Base-by-base conservation (phyloP, 2,113 vertebrate genomes). In the Balaeniceps rex region DNA sequence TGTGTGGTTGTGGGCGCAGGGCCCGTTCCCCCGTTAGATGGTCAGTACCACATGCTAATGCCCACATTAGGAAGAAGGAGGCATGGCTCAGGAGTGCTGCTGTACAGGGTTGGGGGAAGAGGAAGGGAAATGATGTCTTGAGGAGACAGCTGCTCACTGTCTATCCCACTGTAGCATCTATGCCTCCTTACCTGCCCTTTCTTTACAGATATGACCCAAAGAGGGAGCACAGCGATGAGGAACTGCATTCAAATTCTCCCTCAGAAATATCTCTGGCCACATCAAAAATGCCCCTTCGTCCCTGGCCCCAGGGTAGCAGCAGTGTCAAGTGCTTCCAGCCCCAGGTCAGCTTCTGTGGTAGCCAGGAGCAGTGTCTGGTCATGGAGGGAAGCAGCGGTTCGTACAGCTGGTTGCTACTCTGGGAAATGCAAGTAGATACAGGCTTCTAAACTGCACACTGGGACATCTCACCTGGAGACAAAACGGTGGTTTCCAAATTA, bases 11-110 rank as follows among this genome's bases (percentile, higher is more conserved):
- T n/a, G 52, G 25, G 26, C 46, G 19, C 12, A 72, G 22, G 28
- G 18, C 18, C 29, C 1, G 0, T 24, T 22, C 19, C 14, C 38
- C 15, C 1, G 1, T 52, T 29, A 60, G 19, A 12, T 14, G 19
- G 7, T n/a, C n/a, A 68, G 70, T 26, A 8, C n/a, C n/a, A 52
- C 42, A 29, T 10, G 5, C 25, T 6, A 3, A 26, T 47, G 31
- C 6, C 12, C 28, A 23, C 9, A 22, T 38, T 40, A 60, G 52
- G 14, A 88, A 71, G 38, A 61, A 4, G 9, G n/a, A 88, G 24
- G 19, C 38, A 64, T 2, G 4, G 26, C 24, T 88, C 44, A 72
- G 66, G 66, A 60, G 25, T 24, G 19, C 8, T 79, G 42, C 16
- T 75, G 4, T 40, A 58, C 1, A 3, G 29, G 10, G 4, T 2